Evolutionary conservation across 2,888 invertebrate species (phyloP).

Genomic region (Ichneumoninae sp.): DNA sequence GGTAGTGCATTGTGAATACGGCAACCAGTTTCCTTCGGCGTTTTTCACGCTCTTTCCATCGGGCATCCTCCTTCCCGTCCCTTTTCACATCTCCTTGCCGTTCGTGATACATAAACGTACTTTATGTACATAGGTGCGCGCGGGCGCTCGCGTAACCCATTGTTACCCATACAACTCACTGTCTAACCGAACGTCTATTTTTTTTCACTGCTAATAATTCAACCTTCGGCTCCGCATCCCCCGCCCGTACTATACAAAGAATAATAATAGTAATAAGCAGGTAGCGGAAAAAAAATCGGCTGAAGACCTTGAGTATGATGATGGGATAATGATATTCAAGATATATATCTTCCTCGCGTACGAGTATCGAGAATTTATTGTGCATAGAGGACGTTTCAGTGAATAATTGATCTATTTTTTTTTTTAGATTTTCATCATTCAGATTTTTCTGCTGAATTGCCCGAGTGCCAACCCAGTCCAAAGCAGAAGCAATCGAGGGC

Average conservation of each 20-base stretch:
- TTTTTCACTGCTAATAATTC: constrained; percentile 49
- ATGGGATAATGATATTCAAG: constrained; percentile 44
- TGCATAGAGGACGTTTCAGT: constrained; percentile 3
- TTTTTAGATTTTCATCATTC: background rate
- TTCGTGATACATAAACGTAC: constrained; percentile 41
- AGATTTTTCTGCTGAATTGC: background rate
- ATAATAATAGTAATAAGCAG: constrained; percentile 39
- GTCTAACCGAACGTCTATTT: constrained; percentile 39
- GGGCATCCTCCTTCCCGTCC: constrained; percentile 2
- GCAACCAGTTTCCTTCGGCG: constrained; percentile 74
- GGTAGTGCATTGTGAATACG: constrained; percentile 73
- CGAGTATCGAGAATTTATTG: constrained; percentile 18
- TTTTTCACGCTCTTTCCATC: constrained; percentile 75
- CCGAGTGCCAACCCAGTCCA: background rate
- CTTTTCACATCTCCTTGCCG: constrained; percentile 31
- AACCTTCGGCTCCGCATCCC: constrained; percentile 53
- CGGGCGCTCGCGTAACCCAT: constrained; percentile 60
- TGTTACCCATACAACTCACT: constrained; percentile 35
- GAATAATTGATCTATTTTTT: background rate
- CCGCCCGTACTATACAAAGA: constrained; percentile 31
- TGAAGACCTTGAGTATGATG: constrained; percentile 31
- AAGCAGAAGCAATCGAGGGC: background rate
- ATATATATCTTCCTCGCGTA: constrained; percentile 22
- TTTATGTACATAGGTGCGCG: constrained; percentile 58
- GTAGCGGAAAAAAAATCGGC: constrained; percentile 29